Percentiles rank a stretch among this genome's conserved stretches.
Evolutionary conservation across 2,797 vertebrate genomes (phyloP).

Genomic region (Pogonophryne albipinna): DNA sequence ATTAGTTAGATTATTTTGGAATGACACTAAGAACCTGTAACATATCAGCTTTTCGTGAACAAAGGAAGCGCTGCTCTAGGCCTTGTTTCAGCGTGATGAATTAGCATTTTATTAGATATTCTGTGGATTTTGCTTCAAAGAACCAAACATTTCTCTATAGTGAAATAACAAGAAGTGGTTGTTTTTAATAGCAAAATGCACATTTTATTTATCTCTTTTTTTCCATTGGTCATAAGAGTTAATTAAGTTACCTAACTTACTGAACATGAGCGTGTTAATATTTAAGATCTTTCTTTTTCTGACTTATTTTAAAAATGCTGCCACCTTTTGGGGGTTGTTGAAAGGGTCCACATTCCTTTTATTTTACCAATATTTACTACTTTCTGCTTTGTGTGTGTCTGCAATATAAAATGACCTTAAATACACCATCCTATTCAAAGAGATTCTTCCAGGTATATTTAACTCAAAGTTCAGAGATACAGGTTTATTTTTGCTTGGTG

Average conservation of each 20-base stretch:
- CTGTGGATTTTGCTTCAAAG: neutral
- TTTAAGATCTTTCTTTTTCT: slow-evolving; percentile 9
- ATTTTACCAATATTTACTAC: slow-evolving; percentile 16
- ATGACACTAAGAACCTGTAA: neutral
- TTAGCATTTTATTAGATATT: neutral
- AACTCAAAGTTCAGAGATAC: neutral
- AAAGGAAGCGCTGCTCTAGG: neutral
- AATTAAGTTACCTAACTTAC: neutral
- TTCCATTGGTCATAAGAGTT: neutral
- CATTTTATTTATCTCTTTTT: neutral
- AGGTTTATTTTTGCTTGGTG: neutral
- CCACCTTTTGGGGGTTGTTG: neutral
- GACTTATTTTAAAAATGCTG: neutral
- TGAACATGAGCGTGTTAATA: slow-evolving; percentile 47
- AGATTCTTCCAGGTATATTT: neutral
- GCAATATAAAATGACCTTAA: slow-evolving; percentile 10
- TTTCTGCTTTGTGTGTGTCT: slow-evolving; percentile 34
- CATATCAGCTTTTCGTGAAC: slow-evolving; percentile 3
- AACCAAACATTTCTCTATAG: neutral
- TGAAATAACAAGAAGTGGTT: neutral
- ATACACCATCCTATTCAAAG: neutral
- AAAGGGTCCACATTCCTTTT: slow-evolving; percentile 13
- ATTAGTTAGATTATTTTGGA: slow-evolving; percentile 1
- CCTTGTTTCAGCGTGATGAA: neutral
- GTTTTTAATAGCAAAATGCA: neutral